A percentile compares a stretch with the other conserved stretches of the same genome.
These are phyloP conservation scores for Cheumatopsyche charites DNA, from an alignment of 1,140 invertebrate genomes.

Conservation along the genomic window DNA sequence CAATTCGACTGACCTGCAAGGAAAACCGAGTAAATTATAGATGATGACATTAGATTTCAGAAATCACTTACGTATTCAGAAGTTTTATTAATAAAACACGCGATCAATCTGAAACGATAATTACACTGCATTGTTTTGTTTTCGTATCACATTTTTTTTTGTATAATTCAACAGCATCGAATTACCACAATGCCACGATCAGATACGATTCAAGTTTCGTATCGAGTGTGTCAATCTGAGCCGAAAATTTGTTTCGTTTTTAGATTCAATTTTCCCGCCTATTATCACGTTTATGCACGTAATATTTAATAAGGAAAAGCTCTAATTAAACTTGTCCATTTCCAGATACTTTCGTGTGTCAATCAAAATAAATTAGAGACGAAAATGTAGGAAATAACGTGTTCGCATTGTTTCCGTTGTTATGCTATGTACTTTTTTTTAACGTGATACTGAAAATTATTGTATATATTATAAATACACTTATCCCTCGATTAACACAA, in stretches of 20 bases:
- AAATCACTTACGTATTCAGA: no score
- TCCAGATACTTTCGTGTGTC: conserved; percentile 29
- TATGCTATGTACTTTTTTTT: neutral
- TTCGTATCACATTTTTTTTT: no score
- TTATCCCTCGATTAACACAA: no score
- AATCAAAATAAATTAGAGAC: conserved; percentile 21
- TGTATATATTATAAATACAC: no score
- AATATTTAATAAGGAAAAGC: conserved; percentile 23
- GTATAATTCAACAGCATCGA: neutral
- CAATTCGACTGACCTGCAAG: no score
- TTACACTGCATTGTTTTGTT: no score
- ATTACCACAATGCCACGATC: neutral
- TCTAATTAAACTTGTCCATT: neutral
- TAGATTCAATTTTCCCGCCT: conserved; percentile 14
- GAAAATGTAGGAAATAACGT: conserved; percentile 1
- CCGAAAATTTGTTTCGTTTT: conserved; percentile 17
- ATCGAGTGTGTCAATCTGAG: neutral
- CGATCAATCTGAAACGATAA: no score
- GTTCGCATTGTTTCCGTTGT: conserved; percentile 19
- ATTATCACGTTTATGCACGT: conserved; percentile 14
- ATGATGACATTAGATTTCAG: no score
- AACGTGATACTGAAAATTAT: no score
- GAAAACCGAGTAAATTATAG: no score
- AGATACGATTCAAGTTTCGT: conserved; percentile 21
- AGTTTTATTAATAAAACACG: no score